These are phyloP conservation scores for Leptinotarsa tumamoca DNA, from an alignment of 2,888 invertebrate genomes.

Conservation along the genomic window DNA sequence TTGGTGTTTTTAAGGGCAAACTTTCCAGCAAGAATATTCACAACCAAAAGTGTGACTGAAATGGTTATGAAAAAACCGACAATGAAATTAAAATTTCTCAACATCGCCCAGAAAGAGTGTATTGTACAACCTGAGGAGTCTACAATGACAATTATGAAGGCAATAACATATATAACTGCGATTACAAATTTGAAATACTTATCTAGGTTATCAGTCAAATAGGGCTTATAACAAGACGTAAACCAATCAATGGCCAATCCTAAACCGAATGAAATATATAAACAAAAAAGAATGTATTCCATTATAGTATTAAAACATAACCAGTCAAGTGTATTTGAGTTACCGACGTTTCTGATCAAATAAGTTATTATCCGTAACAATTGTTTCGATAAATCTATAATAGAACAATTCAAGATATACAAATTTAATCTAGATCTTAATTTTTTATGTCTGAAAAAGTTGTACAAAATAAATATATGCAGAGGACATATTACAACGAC, in stretches of 20 bases:
- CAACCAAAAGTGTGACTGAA: neutral
- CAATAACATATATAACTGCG: neutral
- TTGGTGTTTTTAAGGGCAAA: neutral
- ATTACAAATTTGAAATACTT: neutral
- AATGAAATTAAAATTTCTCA: neutral
- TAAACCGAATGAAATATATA: neutral
- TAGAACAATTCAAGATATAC: slow-evolving; percentile 27
- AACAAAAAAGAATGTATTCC: neutral
- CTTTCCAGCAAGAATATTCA: neutral
- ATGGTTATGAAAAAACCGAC: neutral
- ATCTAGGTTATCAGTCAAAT: neutral
- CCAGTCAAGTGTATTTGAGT: neutral
- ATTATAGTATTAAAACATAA: neutral
- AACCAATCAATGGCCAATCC: slow-evolving; percentile 10
- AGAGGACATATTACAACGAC: neutral
- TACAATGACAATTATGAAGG: neutral
- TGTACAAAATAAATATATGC: slow-evolving; percentile 12
- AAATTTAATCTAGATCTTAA: slow-evolving; percentile 22
- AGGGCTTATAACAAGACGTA: slow-evolving; percentile 2
- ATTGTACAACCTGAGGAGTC: neutral
- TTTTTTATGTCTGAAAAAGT: slow-evolving; percentile 23
- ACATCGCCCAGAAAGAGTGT: neutral
- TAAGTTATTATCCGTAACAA: neutral
- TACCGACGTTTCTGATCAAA: neutral
- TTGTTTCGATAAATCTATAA: slow-evolving; percentile 20